These are phyloP conservation scores for Leptopilina clavipes DNA, from an alignment of 1,140 invertebrate species.

Conservation along the genomic window DNA sequence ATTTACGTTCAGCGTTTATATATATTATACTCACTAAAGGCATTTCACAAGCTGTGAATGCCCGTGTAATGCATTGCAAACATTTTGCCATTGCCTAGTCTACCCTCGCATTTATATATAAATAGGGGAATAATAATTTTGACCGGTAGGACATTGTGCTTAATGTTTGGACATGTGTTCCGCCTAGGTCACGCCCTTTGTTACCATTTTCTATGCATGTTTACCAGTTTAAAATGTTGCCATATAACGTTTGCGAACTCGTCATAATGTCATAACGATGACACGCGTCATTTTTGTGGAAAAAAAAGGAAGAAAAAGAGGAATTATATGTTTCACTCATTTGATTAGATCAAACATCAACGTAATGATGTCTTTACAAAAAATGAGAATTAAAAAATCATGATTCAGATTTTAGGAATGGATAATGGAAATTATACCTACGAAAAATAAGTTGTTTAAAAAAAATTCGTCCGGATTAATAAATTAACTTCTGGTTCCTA, in stretches of 20 bases:
- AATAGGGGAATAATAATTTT: slow-evolving; percentile 55
- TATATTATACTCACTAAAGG: slow-evolving; percentile 27
- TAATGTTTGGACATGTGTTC: slow-evolving; percentile 76
- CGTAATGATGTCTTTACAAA: too few species aligned
- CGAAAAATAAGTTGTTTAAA: too few species aligned
- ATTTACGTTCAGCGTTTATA: slow-evolving; percentile 65
- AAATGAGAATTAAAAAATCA: too few species aligned
- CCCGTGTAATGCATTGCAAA: slow-evolving; percentile 73
- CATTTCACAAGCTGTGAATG: slow-evolving; percentile 63
- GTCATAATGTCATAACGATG: slow-evolving; percentile 19
- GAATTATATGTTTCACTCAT: background rate
- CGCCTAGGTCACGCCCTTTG: slow-evolving; percentile 74
- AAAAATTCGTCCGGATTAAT: too few species aligned
- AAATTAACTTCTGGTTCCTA: too few species aligned
- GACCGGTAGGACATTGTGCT: slow-evolving; percentile 70
- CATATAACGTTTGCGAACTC: slow-evolving; percentile 53
- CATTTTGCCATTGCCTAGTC: slow-evolving; percentile 62
- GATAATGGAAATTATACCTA: too few species aligned
- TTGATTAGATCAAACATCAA: background rate
- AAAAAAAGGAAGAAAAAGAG: background rate
- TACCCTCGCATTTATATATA: slow-evolving; percentile 40
- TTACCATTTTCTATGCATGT: slow-evolving; percentile 71
- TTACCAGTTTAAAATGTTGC: slow-evolving; percentile 71
- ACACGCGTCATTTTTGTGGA: slow-evolving; percentile 1
- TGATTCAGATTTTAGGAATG: too few species aligned